Percentiles rank a stretch among this genome's conserved stretches.
These are phyloP conservation scores for Lytechinus variegatus DNA, from an alignment of 35 echinoderm and acorn worm genomes.

Conservation along the genomic window DNA sequence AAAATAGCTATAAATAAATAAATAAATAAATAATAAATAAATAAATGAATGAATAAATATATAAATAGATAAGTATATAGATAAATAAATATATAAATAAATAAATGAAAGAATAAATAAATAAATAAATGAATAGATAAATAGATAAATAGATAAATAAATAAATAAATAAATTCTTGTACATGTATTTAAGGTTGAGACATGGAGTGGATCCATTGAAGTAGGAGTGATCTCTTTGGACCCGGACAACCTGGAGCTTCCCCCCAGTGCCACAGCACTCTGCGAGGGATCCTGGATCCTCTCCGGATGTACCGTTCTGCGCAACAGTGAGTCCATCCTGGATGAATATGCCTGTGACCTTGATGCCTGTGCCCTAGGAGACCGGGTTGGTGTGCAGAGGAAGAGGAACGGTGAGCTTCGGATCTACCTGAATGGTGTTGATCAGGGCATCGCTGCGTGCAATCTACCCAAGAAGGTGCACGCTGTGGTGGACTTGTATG, in stretches of 20 bases:
- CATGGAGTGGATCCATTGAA: constrained; percentile 99
- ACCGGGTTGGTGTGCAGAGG: constrained; percentile 83
- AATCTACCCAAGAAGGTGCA: constrained; percentile 74
- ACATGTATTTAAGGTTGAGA: constrained; percentile 64
- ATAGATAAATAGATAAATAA: too few relatives aligned
- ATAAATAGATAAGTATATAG: too few relatives aligned
- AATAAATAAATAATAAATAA: too few relatives aligned
- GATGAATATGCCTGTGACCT: constrained; percentile 94
- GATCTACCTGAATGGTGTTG: constrained; percentile 82
- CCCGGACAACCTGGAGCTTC: constrained; percentile 76
- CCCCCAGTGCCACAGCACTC: constrained; percentile 87
- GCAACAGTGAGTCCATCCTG: constrained; percentile 78
- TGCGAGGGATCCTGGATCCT: constrained; percentile 94
- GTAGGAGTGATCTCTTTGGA: constrained; percentile 86
- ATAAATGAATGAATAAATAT: too few relatives aligned
- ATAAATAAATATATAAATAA: too few relatives aligned
- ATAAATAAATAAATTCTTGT: too few relatives aligned
- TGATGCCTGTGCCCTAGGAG: constrained; percentile 73
- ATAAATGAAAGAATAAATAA: too few relatives aligned
- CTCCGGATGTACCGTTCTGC: constrained; percentile 79
- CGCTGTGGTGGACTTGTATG: constrained; percentile 96
- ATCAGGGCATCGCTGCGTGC: constrained; percentile 76
- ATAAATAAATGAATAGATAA: too few relatives aligned
- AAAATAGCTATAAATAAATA: too few relatives aligned
- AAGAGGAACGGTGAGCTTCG: constrained; percentile 76